These are phyloP conservation scores for Cyrtodaria siliqua DNA, from an alignment of 2,888 invertebrate genomes.

Conservation along the genomic window DNA sequence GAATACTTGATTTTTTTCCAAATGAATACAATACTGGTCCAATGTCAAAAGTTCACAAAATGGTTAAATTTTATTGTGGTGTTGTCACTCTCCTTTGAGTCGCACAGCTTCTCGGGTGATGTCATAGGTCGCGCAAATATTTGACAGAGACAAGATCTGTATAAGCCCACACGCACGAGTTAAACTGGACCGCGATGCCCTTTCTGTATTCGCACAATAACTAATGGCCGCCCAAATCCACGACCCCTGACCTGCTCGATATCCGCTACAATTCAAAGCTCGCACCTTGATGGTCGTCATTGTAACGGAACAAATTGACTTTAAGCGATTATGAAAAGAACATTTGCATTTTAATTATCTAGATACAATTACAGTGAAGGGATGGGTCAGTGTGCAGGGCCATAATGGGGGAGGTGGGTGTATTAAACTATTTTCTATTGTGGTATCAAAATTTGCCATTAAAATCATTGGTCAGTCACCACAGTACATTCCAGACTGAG, in stretches of 20 bases:
- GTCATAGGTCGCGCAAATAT: constrained; percentile 67
- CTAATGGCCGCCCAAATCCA: constrained; percentile 55
- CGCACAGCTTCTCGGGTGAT: constrained; percentile 48
- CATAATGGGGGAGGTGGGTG: constrained; percentile 20
- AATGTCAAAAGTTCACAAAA: constrained; percentile 64
- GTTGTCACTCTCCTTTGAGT: constrained; percentile 41
- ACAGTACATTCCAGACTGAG: no score
- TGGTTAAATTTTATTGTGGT: constrained; percentile 41
- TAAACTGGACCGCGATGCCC: constrained; percentile 29
- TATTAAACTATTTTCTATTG: constrained; percentile 28
- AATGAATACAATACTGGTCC: constrained; percentile 9
- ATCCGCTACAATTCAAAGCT: constrained; percentile 22
- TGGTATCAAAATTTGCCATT: not conserved
- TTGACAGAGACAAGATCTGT: constrained; percentile 60
- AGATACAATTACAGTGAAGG: constrained; percentile 44
- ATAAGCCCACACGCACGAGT: constrained; percentile 62
- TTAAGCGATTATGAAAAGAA: constrained; percentile 64
- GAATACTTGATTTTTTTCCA: constrained; percentile 13
- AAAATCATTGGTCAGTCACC: not conserved
- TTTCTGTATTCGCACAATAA: constrained; percentile 41
- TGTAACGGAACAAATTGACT: constrained; percentile 68
- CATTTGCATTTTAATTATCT: constrained; percentile 69
- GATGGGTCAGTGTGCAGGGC: constrained; percentile 48
- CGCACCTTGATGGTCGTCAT: constrained; percentile 31
- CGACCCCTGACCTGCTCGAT: constrained; percentile 57